Base-by-base conservation (phyloP, 1,140 invertebrate species). In the Zaprionus inermis region DNA sequence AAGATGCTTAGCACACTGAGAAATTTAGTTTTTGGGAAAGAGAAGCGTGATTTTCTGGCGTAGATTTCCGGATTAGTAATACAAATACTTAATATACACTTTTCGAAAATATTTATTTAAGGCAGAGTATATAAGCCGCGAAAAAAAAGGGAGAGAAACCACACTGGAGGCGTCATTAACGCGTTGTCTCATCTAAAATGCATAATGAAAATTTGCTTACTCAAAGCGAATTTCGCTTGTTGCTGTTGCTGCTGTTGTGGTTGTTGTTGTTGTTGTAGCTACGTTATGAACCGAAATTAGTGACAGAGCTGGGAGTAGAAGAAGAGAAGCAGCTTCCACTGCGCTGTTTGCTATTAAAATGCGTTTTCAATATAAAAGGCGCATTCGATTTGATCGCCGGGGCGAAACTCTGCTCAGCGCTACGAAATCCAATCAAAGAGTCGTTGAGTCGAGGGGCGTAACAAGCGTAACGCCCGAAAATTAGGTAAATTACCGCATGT, bases 401-500 rank as follows among this genome's bases (percentile, higher is more conserved):
- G 41, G 52, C 24, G 36, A 46, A 65, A 44, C 38, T 44, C n/a
- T 44, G n/a, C 36, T 41, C 52, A 44, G 36, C 22, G 12, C 49
- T 34, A n/a, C n/a, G 44, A 76, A 83, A 83, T 79, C 81, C 77
- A 84, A 84, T 84, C 81, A 84, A 70, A 41, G 64, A 49, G 44
- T 22, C 34, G 24, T 28, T 52, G 51, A 24, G 59, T 68, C 54
- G 59, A 59, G 54, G 46, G 57, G 65, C 28, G 65, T 51, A 67
- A 71, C 81, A 41, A 54, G 65, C 28, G 65, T 44, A 64, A 68
- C 81, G 52, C 65, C 59, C 65, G 77, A 84, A 84, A 84, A 84
- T 84, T 84, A 84, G 81, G 72, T 84, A 80, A 84, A 80, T 84
- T 84, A 84, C 78, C 81, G 77, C 76, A 82, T 82, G 79, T 78